Conservation (phyloP, 1,140 invertebrate species). For the Protaetia brevitarsis region DNA sequence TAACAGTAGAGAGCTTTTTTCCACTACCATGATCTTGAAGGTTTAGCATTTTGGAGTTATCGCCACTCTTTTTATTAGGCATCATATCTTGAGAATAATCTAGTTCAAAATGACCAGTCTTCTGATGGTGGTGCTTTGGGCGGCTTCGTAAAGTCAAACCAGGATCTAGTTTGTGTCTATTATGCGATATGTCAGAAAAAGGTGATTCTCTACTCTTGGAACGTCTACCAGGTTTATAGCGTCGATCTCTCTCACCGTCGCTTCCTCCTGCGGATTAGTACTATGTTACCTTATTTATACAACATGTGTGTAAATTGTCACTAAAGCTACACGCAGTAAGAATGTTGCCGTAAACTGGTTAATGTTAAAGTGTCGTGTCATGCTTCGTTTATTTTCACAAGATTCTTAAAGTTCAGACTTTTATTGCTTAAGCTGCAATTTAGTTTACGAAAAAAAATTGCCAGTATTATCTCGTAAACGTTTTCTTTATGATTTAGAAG, state of each 20-base stretch:
- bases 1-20: constrained; percentile 36
- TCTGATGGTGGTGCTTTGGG: constrained; percentile 34
- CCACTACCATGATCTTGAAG: constrained; percentile 25
- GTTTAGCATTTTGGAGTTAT: constrained; percentile 27
- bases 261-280: constrained; percentile 41
- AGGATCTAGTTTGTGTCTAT: constrained; percentile 39
- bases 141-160: constrained; percentile 15
- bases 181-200: constrained; percentile 41
- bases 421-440: too few species aligned
- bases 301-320: too few species aligned
- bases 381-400: too few species aligned
- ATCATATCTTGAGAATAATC: constrained; percentile 36
- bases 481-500: too few species aligned
- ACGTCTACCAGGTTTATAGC: constrained; percentile 42
- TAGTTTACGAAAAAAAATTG: too few species aligned
- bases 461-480: too few species aligned
- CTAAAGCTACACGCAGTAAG: too few species aligned
- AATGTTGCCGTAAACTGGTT: too few species aligned
- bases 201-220: constrained; percentile 46
- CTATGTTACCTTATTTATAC: too few species aligned
- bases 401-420: too few species aligned
- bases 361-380: too few species aligned
- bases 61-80: constrained; percentile 25
- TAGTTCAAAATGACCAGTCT: constrained; percentile 30
- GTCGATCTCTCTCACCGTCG: constrained; percentile 44